phyloP scores from a whole-genome alignment of 2,113 vertebrate genomes.

The Scartelaos histophorus region DNA sequence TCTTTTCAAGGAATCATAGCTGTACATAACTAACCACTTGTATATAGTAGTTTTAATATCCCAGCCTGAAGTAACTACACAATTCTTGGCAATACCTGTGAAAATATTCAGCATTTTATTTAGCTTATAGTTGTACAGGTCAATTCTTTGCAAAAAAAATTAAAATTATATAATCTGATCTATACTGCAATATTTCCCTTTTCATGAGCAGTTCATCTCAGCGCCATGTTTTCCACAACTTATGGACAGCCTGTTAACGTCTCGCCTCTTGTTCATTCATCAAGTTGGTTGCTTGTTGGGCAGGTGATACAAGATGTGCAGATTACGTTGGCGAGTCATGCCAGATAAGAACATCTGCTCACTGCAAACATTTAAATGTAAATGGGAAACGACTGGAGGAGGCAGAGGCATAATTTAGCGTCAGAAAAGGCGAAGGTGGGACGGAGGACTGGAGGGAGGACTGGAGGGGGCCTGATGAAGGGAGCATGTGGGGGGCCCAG shows the following conservation, averaged over 20 bases:
- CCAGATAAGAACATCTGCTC: constrained; percentile 44
- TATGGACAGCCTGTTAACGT: neutral
- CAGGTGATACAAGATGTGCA: constrained; percentile 21
- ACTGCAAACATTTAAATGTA: constrained; percentile 39
- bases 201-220: neutral
- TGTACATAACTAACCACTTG: too few species aligned
- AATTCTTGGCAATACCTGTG: too few species aligned
- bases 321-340: constrained; percentile 23
- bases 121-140: too few species aligned
- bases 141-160: too few species aligned
- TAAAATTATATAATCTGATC: too few species aligned
- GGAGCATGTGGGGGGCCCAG: constrained; percentile 63
- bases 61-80: too few species aligned
- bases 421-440: constrained; percentile 48
- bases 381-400: constrained; percentile 50
- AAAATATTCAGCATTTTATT: too few species aligned
- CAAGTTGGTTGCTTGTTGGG: constrained; percentile 5
- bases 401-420: constrained; percentile 52
- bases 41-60: too few species aligned
- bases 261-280: neutral
- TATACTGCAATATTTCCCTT: neutral
- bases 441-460: constrained; percentile 36
- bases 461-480: constrained; percentile 68
- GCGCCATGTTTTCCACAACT: neutral
- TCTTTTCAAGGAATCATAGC: too few species aligned